These are phyloP conservation scores for Bujurquina vittata DNA, from an alignment of 2,113 vertebrate species.

Conservation along the genomic window DNA sequence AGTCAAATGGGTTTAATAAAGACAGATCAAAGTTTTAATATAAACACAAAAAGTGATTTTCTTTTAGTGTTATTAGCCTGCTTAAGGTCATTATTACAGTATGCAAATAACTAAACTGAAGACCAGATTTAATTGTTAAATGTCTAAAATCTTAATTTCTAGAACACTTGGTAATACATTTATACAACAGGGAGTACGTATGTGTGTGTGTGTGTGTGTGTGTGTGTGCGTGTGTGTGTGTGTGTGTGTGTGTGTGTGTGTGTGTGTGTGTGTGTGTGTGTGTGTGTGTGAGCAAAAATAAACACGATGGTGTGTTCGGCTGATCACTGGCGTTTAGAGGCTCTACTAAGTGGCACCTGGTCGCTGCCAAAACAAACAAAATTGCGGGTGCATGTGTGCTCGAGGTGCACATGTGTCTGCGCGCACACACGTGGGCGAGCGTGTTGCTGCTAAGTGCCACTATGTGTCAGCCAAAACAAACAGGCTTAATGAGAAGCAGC, in stretches of 20 bases:
- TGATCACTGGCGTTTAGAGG: slow-evolving; percentile 70
- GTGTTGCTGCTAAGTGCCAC: slow-evolving; percentile 78
- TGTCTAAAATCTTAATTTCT: too few relatives aligned
- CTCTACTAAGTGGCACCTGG: slow-evolving; percentile 77
- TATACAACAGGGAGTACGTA: too few relatives aligned
- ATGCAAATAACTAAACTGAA: too few relatives aligned
- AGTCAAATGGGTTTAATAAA: too few relatives aligned
- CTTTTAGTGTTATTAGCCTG: too few relatives aligned
- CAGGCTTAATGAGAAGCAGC: slow-evolving; percentile 84
- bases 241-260: not conserved
- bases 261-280: slow-evolving; percentile 19
- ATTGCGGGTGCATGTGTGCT: slow-evolving; percentile 14
- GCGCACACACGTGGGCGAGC: slow-evolving; percentile 22
- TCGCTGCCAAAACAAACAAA: slow-evolving; percentile 80
- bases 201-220: too few relatives aligned
- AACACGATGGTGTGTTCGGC: slow-evolving; percentile 69
- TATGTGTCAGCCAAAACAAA: slow-evolving; percentile 80
- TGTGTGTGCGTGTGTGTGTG: too few relatives aligned
- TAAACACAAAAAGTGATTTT: too few relatives aligned
- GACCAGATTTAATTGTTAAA: too few relatives aligned
- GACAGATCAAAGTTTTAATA: too few relatives aligned
- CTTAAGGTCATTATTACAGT: too few relatives aligned
- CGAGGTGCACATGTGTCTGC: slow-evolving; percentile 20
- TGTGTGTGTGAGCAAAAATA: slow-evolving; percentile 52
- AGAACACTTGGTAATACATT: too few relatives aligned